Percentiles rank a stretch among this genome's conserved stretches.
phyloP scores from a whole-genome alignment of 2,888 invertebrate genomes.

The Dermolepida albohirtum region DNA sequence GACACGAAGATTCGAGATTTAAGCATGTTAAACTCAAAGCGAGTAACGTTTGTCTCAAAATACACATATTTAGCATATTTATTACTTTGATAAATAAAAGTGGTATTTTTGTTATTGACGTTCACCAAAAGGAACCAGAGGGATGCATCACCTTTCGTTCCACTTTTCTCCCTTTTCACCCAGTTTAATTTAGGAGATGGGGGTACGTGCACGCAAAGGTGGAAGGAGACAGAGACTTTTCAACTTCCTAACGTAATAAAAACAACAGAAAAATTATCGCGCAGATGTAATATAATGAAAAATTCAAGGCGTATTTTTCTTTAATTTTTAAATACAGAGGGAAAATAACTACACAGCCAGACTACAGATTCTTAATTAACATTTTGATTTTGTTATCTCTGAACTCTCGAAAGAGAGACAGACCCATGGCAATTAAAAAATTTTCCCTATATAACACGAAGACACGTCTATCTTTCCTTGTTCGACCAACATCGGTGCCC shows the following conservation, averaged over 20 bases:
- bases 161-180: not conserved
- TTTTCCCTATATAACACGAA: slow-evolving; percentile 62
- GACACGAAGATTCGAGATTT: too few relatives aligned
- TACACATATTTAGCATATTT: too few relatives aligned
- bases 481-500: slow-evolving; percentile 4
- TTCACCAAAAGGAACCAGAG: too few relatives aligned
- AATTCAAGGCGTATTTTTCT: slow-evolving; percentile 64
- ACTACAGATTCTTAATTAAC: slow-evolving; percentile 64
- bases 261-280: slow-evolving; percentile 52
- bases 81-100: too few relatives aligned
- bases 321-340: slow-evolving; percentile 60
- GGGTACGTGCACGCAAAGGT: not conserved
- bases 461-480: slow-evolving; percentile 51
- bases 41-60: too few relatives aligned
- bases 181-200: not conserved
- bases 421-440: slow-evolving; percentile 63
- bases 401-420: slow-evolving; percentile 51
- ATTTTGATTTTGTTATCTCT: slow-evolving; percentile 67
- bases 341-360: slow-evolving; percentile 56
- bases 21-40: too few relatives aligned
- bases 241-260: slow-evolving; percentile 40
- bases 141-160: not conserved
- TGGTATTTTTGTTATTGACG: too few relatives aligned
- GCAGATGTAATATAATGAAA: slow-evolving; percentile 55
- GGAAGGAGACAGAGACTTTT: slow-evolving; percentile 31